Base-by-base conservation (phyloP, 2,888 invertebrate species). In the Ormia ochracea region DNA sequence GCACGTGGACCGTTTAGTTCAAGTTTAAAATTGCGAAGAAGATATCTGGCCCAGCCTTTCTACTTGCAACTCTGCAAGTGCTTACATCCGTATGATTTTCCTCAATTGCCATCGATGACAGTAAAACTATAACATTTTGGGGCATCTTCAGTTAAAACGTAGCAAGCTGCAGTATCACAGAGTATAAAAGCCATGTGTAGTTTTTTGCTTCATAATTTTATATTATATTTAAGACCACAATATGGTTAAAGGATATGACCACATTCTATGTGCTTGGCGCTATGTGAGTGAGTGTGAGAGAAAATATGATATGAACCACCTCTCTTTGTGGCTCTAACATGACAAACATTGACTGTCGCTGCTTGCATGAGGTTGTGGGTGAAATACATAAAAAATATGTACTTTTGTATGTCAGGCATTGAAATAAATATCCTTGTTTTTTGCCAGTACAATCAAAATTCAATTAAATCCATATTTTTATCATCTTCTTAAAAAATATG, bases 211-310 rank as follows among this genome's bases (percentile, higher is more conserved):
- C 26, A 52, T 33, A 45, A 19, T 74, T 78, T 69, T 66, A 36
- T 61, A 63, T 68, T 31, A 69, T 36, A 68, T 78, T 73, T 69
- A 65, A 69, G 48, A 69, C 78, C 78, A 74, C 78, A 78, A 74
- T 69, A 63, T 74, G 78, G 74, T 78, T 52, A 69, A 74, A 63
- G 50, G 36, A 43, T 69, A 65, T 74, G 38, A 74, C 78, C 69
- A 74, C 78, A 69, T 56, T 74, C 61, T 63, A 33, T 63, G 23
- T 63, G 48, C 56, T 48, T 45, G 28, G 21, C 14, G 48, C 12
- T 54, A n/a, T 41, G 33, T 56, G n/a, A 33, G 21, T 36, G 26
- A 21, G 28, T 33, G 19, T 14, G 21, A 33, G n/a, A n/a, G 3
- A 26, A 54, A 58, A 65, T 48, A 65, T 56, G 58, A 65, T 48